Evolutionary conservation across 2,113 vertebrate genomes (phyloP), one percentile per base, ranked within the genome.

Genomic region (Tringa solitaria): DNA sequence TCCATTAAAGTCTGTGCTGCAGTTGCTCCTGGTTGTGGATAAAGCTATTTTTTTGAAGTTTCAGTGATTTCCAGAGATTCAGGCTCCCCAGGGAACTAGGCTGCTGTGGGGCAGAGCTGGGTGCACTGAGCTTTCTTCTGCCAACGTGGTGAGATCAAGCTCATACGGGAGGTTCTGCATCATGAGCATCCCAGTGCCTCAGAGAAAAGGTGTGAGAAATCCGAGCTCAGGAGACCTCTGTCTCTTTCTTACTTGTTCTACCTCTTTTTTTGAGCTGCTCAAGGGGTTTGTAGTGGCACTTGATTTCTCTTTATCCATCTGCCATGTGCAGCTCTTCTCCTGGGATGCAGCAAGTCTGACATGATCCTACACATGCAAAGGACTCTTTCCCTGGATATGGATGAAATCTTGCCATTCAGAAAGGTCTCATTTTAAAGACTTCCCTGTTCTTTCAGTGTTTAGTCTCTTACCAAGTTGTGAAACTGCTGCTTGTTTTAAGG

Each of bases 11-110:
- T 41, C 43, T 53, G 18, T 41, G 24, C 46, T 84, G 51, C 14
- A 27, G 21, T 87, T 94, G 69, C 46, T 87, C 8, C 37, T 91
- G 81, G 37, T 69, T 85, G 74, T 78, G 81, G 43, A 61, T 90
- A 77, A 85, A 82, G 14, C 1, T 3, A 10, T 20, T 22, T 22
- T 70, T 82, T 74, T 27, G 18, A 87, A 82, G 54, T 73, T 33
- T 35, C 33, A 27, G 15, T 53, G 60, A 64, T 67, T 89, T 87
- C 21, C 32, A 75, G 54, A 69, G 23, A 39, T 12, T 86, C 9
- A 27, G n/a, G 15, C 72, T 79, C 63, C 28, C 28, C 15, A 41
- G n/a, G 20, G 53, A 84, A 41, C 23, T 12, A 33, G 41, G 39
- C 43, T 92, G 56, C 78, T 85, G 46, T 53, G 78, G 51, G 69